Percentiles rank a stretch among this genome's conserved stretches.
phyloP scores from a whole-genome alignment of 2,888 invertebrate species.

The Sinelater perroti region DNA sequence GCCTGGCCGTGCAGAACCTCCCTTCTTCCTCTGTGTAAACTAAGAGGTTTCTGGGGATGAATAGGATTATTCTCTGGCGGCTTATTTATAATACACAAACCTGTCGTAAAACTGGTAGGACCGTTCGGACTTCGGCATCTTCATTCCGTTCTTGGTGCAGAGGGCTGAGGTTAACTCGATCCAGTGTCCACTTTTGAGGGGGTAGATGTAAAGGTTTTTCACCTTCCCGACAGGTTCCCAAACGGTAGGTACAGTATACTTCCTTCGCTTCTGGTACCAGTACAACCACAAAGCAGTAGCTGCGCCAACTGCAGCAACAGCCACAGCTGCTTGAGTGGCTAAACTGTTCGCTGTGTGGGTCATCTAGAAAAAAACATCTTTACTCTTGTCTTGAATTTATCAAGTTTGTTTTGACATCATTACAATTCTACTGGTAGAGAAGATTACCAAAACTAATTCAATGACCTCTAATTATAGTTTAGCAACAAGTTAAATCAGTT shows the following conservation, averaged over 20 bases:
- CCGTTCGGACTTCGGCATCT: conserved; percentile 45
- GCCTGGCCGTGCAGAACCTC: conserved; percentile 59
- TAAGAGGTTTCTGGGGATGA: conserved; percentile 38
- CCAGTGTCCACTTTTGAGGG: conserved; percentile 57
- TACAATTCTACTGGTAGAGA: no score
- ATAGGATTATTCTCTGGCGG: neutral
- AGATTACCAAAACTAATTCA: no score
- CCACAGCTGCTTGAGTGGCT: conserved; percentile 9
- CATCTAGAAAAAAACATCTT: no score
- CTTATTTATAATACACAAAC: conserved; percentile 37
- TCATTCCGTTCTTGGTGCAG: conserved; percentile 53
- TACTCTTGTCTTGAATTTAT: no score
- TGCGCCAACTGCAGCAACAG: conserved; percentile 44
- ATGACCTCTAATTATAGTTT: no score
- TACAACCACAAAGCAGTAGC: conserved; percentile 43
- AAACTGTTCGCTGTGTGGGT: neutral
- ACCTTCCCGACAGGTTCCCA: conserved; percentile 56
- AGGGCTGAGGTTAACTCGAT: conserved; percentile 53
- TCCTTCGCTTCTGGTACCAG: conserved; percentile 47
- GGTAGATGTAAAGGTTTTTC: conserved; percentile 54
- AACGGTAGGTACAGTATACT: conserved; percentile 48
- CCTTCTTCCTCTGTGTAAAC: conserved; percentile 59
- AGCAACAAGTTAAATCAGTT: no score
- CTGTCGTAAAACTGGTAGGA: conserved; percentile 51
- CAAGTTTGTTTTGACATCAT: no score